Percentiles rank a stretch among this genome's conserved stretches.
These are phyloP conservation scores for Chironomus tentans DNA, from an alignment of 2,888 invertebrate species.

Conservation along the genomic window DNA sequence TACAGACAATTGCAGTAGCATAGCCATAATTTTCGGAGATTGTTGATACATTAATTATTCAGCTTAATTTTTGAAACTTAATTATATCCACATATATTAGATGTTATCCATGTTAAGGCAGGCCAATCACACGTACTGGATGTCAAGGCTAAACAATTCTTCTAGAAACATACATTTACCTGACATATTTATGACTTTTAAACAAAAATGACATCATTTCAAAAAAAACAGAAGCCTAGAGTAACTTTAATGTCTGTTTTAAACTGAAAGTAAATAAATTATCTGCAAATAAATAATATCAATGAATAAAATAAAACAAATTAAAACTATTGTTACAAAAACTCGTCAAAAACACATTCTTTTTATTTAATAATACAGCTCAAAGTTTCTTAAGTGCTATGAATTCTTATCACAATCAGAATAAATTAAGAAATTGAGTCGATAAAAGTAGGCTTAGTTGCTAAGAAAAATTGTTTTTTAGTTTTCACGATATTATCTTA, in stretches of 20 bases:
- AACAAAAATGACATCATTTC: background rate
- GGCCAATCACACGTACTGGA: too few species aligned
- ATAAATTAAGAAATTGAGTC: constrained; percentile 3
- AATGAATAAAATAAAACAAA: background rate
- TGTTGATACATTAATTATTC: too few species aligned
- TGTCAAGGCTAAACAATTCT: too few species aligned
- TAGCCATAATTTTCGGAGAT: too few species aligned
- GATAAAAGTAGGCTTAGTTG: background rate
- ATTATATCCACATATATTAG: too few species aligned
- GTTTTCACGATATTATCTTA: background rate
- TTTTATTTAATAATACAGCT: background rate
- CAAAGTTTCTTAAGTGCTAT: background rate
- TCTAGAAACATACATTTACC: too few species aligned
- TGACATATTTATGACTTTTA: too few species aligned
- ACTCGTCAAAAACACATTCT: background rate
- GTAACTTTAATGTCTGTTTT: background rate
- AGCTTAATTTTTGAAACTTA: too few species aligned
- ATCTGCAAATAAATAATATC: too few species aligned
- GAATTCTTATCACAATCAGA: constrained; percentile 5
- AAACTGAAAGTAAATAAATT: background rate
- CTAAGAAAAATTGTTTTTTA: background rate
- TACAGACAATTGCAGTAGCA: too few species aligned
- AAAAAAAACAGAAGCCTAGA: too few species aligned
- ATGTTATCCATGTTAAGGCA: too few species aligned
- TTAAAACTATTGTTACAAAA: background rate